These are phyloP conservation scores for Drosophila eohydei DNA, from an alignment of 2,888 invertebrate genomes.

Conservation along the genomic window DNA sequence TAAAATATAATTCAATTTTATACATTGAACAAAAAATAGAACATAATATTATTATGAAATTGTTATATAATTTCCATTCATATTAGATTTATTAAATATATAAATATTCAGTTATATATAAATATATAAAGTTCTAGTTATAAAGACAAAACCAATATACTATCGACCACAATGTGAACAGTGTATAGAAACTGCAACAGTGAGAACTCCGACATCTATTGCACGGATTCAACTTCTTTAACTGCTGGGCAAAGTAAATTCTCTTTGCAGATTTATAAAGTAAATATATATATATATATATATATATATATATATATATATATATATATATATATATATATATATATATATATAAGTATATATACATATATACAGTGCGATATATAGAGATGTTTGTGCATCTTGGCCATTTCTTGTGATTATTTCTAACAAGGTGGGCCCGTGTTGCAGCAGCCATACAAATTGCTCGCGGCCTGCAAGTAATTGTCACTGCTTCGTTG, in stretches of 20 bases:
- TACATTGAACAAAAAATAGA: too few relatives aligned
- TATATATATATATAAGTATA: background rate
- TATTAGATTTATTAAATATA: too few relatives aligned
- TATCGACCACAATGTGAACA: background rate
- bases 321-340: background rate
- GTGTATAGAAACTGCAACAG: slow-evolving; percentile 14
- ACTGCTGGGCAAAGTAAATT: slow-evolving; percentile 20
- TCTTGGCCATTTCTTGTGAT: slow-evolving; percentile 66
- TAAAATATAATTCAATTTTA: too few relatives aligned
- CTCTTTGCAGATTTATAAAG: slow-evolving; percentile 15
- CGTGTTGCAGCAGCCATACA: slow-evolving; percentile 66
- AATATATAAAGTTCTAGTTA: too few relatives aligned
- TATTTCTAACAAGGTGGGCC: slow-evolving; percentile 66
- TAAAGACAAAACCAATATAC: background rate
- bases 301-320: background rate
- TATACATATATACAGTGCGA: background rate
- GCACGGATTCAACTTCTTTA: slow-evolving; percentile 38
- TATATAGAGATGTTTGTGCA: slow-evolving; percentile 26
- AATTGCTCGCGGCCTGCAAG: slow-evolving; percentile 79
- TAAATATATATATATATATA: background rate
- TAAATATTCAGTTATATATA: too few relatives aligned
- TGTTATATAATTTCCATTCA: too few relatives aligned
- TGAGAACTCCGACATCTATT: slow-evolving; percentile 24
- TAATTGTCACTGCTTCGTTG: slow-evolving; percentile 75
- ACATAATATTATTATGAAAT: too few relatives aligned